A percentile compares a stretch with the other conserved stretches of the same genome.
These are phyloP conservation scores for Acropternis orthonyx DNA, from an alignment of 2,797 vertebrate species.

Conservation along the genomic window DNA sequence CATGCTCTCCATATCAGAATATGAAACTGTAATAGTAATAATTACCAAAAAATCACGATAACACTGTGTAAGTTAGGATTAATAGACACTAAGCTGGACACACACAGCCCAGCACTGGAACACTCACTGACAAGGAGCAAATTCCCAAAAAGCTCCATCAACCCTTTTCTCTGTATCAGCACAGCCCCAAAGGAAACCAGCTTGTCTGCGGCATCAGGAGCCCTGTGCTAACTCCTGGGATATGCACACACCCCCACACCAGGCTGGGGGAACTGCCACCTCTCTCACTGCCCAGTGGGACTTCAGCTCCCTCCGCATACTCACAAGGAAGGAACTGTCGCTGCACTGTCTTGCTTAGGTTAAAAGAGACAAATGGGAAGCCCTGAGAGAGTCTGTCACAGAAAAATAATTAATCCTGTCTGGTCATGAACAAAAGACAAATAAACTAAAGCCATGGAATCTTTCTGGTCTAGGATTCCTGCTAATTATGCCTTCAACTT, in stretches of 20 bases:
- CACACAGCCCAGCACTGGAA: background rate
- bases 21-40: background rate
- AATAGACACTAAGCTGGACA: background rate
- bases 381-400: background rate
- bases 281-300: background rate
- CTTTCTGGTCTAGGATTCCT: background rate
- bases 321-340: background rate
- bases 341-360: background rate
- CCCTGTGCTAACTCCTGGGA: background rate
- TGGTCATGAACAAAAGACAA: background rate
- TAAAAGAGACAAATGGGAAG: background rate
- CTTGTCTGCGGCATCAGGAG: background rate
- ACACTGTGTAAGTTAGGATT: background rate
- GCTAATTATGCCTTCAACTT: background rate
- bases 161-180: background rate
- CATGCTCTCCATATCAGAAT: background rate
- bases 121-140: background rate
- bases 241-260: accelerated
- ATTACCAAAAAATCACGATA: background rate
- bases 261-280: background rate
- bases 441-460: background rate
- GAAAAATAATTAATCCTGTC: background rate
- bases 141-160: background rate
- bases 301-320: background rate
- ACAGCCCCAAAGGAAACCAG: background rate